phyloP scores from a whole-genome alignment of 2,113 vertebrate species.

The Nycticryphes semicollaris region DNA sequence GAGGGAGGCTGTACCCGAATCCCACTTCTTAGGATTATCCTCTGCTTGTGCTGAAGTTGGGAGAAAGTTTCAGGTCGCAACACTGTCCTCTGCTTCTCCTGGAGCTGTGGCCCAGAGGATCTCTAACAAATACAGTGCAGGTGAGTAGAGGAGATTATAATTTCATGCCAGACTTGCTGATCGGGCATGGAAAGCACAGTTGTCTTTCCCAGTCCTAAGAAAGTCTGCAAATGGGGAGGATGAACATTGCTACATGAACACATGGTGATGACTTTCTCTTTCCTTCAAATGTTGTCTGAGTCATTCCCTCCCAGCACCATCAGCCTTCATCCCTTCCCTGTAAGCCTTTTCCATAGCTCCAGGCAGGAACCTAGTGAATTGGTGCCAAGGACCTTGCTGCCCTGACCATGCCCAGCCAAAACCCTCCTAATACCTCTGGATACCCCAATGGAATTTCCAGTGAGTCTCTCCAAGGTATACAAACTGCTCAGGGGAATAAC shows the following conservation, averaged over 20 bases:
- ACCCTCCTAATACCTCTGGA: background rate
- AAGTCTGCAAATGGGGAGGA: background rate
- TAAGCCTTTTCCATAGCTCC: background rate
- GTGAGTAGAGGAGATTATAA: background rate
- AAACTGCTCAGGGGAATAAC: background rate
- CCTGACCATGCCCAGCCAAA: background rate
- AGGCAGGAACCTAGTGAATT: rapidly evolving
- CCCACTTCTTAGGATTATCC: background rate
- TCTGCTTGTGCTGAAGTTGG: background rate
- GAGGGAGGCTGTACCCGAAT: background rate
- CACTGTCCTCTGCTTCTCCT: background rate
- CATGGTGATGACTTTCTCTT: background rate
- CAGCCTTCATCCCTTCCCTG: background rate
- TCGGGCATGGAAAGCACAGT: background rate
- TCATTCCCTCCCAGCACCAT: rapidly evolving
- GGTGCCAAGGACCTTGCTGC: background rate
- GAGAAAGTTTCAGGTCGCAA: background rate
- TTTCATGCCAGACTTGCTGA: background rate
- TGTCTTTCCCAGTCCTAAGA: background rate
- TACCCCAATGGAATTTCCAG: background rate
- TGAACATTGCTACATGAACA: background rate
- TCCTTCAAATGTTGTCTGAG: background rate
- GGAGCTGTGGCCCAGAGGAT: background rate
- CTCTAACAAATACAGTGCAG: rapidly evolving
- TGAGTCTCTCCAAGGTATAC: background rate